Evolutionary conservation across 2,797 vertebrate genomes (phyloP).

Genomic region (Gadopsis marmoratus): DNA sequence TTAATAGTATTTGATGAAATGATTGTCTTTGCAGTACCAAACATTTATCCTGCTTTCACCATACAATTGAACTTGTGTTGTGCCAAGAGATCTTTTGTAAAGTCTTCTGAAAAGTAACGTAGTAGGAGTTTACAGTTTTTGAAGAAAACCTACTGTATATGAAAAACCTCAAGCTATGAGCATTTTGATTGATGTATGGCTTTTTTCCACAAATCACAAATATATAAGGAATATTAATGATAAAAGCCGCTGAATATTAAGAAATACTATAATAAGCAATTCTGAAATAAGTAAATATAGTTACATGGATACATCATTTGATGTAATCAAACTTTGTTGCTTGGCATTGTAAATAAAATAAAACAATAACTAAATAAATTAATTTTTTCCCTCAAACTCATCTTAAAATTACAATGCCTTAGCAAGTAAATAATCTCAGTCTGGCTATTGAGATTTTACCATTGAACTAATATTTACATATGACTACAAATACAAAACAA

Average conservation of each 20-base stretch:
- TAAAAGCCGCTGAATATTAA: slow-evolving; percentile 63
- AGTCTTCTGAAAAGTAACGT: slow-evolving; percentile 10
- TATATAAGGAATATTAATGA: slow-evolving; percentile 55
- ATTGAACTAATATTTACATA: slow-evolving; percentile 52
- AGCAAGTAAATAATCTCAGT: slow-evolving; percentile 32
- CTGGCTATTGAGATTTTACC: slow-evolving; percentile 20
- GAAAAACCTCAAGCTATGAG: not conserved
- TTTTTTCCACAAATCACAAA: slow-evolving; percentile 23
- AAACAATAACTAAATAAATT: slow-evolving; percentile 51
- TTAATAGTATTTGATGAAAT: not conserved
- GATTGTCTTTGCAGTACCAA: not conserved
- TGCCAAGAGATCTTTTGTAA: not conserved
- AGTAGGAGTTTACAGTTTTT: not conserved
- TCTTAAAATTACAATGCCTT: slow-evolving; percentile 14
- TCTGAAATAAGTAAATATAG: slow-evolving; percentile 46
- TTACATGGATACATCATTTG: slow-evolving; percentile 31
- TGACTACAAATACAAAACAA: slow-evolving; percentile 43
- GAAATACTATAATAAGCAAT: slow-evolving; percentile 48
- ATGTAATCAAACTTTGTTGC: slow-evolving; percentile 34
- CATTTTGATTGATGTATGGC: not conserved
- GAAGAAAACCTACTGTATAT: not conserved
- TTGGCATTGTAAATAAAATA: slow-evolving; percentile 54
- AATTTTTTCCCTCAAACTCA: slow-evolving; percentile 11
- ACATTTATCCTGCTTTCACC: not conserved
- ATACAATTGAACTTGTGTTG: not conserved